These are phyloP conservation scores for Lordiphosa stackelbergi DNA, from an alignment of 1,140 invertebrate genomes.

Conservation along the genomic window DNA sequence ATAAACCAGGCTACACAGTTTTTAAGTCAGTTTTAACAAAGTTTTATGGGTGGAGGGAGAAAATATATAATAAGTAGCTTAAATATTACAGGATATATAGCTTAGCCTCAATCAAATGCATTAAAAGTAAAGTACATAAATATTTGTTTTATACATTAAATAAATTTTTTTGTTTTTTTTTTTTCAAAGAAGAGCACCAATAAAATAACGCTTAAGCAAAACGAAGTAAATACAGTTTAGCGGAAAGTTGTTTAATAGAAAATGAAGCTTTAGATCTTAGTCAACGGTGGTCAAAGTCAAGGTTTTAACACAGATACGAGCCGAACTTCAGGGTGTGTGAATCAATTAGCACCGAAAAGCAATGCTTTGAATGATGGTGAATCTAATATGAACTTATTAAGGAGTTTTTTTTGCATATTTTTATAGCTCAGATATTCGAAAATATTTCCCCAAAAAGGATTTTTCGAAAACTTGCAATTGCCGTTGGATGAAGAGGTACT, in stretches of 20 bases:
- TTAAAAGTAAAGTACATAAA: slow-evolving; percentile 37
- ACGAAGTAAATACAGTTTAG: slow-evolving; percentile 24
- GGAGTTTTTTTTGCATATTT: no score
- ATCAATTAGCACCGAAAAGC: no score
- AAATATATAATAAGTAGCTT: slow-evolving; percentile 16
- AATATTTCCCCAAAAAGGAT: no score
- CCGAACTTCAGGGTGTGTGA: no score
- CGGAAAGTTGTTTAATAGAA: slow-evolving; percentile 17
- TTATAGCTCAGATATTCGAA: no score
- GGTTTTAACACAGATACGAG: no score
- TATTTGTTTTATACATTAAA: slow-evolving; percentile 13
- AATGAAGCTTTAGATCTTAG: background rate
- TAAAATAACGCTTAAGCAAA: slow-evolving; percentile 66
- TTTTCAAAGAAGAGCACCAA: slow-evolving; percentile 65
- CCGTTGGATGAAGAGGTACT: no score
- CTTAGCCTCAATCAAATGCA: slow-evolving; percentile 72
- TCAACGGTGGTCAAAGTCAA: no score
- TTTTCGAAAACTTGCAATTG: no score
- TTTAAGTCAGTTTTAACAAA: slow-evolving; percentile 30
- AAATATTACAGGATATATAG: slow-evolving; percentile 33
- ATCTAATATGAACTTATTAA: no score
- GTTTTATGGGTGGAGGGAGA: slow-evolving; percentile 5
- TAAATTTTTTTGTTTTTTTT: slow-evolving; percentile 27
- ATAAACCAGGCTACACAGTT: slow-evolving; percentile 13
- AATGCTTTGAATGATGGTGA: no score